A percentile compares a stretch with the other conserved stretches of the same genome.
phyloP scores from a whole-genome alignment of 2,113 vertebrate genomes.

The Colistium nudipinnis region DNA sequence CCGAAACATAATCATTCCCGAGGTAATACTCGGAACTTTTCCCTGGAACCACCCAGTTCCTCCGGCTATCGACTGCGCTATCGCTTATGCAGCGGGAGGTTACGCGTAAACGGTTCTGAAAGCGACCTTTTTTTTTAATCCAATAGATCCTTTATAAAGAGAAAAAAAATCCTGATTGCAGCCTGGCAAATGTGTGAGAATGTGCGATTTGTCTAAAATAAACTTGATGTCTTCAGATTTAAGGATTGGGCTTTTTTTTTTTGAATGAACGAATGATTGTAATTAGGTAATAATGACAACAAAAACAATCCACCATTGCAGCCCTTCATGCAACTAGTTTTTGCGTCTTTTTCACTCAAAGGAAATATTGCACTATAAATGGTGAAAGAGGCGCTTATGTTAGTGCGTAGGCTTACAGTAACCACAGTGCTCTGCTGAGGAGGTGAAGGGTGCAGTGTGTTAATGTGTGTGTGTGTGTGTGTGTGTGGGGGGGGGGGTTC shows the following conservation, averaged over 20 bases:
- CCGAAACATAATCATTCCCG: conserved; percentile 1
- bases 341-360: neutral
- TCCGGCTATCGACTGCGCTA: neutral
- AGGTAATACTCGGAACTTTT: conserved; percentile 3
- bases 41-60: neutral
- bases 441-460: conserved; percentile 25
- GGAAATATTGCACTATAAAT: conserved; percentile 1
- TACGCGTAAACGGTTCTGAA: no score
- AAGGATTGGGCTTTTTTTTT: no score
- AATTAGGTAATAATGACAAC: no score
- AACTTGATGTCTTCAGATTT: no score
- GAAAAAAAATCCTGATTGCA: neutral
- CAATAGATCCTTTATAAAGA: neutral
- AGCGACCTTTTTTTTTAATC: neutral
- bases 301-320: neutral
- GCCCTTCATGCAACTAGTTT: neutral
- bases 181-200: neutral
- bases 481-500: conserved; percentile 30
- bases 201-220: neutral
- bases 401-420: conserved; percentile 13
- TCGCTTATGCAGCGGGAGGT: neutral
- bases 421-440: conserved; percentile 1
- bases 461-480: conserved; percentile 3
- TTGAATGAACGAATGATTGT: no score
- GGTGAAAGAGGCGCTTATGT: conserved; percentile 15